These are phyloP conservation scores for Meloe dianella DNA, from an alignment of 2,888 invertebrate genomes.

Conservation along the genomic window DNA sequence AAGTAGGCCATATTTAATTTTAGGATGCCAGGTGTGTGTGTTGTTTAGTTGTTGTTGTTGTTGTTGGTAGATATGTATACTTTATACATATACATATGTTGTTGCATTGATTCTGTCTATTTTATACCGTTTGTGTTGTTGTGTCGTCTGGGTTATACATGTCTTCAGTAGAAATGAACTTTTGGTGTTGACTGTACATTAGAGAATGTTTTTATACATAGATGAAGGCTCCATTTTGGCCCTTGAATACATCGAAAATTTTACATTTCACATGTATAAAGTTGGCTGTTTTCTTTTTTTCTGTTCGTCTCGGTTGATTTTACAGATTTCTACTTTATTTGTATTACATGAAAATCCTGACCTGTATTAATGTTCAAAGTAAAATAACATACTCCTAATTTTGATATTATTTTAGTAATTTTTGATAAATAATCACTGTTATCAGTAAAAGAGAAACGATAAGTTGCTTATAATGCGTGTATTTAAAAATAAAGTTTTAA, in stretches of 20 bases:
- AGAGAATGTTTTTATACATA: slow-evolving; percentile 20
- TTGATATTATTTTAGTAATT: background rate
- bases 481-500: background rate
- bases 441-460: background rate
- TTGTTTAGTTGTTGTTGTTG: slow-evolving; percentile 15
- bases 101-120: background rate
- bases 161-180: background rate
- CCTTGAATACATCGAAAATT: background rate
- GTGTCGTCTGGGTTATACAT: background rate
- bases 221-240: slow-evolving; percentile 25
- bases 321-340: slow-evolving; percentile 4
- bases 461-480: background rate
- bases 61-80: background rate
- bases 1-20: slow-evolving; percentile 55
- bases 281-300: background rate
- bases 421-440: background rate
- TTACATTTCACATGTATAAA: background rate
- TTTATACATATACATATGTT: background rate
- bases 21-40: slow-evolving; percentile 50
- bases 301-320: background rate
- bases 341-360: background rate
- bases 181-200: slow-evolving; percentile 31
- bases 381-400: background rate
- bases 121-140: background rate
- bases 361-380: slow-evolving; percentile 4